Evolutionary conservation across 2,113 vertebrate genomes (phyloP).

Genomic region (Heterocephalus glaber): DNA sequence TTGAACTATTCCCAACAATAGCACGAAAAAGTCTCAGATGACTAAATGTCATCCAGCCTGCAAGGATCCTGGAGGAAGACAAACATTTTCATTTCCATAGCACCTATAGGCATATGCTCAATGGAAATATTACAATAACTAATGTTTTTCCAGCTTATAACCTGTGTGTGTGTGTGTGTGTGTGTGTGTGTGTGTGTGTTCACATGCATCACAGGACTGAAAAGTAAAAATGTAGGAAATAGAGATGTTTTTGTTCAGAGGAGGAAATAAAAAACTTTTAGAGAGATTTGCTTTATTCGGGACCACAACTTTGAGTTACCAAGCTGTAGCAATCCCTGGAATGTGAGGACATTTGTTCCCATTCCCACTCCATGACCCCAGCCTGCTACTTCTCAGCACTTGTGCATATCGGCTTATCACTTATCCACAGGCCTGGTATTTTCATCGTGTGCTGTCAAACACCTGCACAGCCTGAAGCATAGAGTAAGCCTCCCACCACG

Average conservation of each 20-base stretch:
- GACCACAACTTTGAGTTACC: not conserved
- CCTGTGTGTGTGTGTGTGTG: not conserved
- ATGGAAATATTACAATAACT: not conserved
- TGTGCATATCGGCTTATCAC: fast-evolving
- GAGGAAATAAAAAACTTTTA: not conserved
- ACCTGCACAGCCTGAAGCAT: not conserved
- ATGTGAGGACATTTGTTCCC: not conserved
- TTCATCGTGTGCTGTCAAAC: not conserved
- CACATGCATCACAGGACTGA: not conserved
- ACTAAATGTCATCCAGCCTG: not conserved
- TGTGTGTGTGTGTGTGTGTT: not conserved
- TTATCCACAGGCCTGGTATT: not conserved
- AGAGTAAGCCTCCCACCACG: not conserved
- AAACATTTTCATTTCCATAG: not conserved
- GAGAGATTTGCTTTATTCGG: not conserved
- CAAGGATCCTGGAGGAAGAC: not conserved
- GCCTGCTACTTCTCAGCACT: not conserved
- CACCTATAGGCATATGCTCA: not conserved
- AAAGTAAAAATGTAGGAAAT: not conserved
- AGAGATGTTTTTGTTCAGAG: not conserved
- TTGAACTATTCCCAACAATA: not conserved
- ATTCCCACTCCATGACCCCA: too few species aligned
- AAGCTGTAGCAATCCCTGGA: not conserved
- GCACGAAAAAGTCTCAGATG: not conserved
- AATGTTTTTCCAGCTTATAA: not conserved